Conservation (phyloP, 2,113 vertebrate genomes). For the Xerus inauris region DNA sequence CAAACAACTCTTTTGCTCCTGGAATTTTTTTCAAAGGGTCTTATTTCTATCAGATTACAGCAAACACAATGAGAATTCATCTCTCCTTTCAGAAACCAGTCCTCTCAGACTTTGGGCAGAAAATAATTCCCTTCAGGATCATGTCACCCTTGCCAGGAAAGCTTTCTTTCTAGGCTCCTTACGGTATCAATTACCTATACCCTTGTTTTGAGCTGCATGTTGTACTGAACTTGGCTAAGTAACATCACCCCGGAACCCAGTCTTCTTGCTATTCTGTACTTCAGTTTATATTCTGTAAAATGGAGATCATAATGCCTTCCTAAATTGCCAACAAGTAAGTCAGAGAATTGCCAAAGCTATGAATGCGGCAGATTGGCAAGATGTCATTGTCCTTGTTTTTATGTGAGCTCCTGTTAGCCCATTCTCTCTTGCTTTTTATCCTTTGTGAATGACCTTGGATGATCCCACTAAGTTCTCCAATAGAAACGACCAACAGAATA, state of each 20-base stretch:
- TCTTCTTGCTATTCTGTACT: background rate
- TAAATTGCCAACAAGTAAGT: background rate
- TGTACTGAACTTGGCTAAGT: background rate
- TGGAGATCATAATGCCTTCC: background rate
- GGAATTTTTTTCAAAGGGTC: background rate
- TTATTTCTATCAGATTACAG: background rate
- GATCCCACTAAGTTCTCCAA: background rate
- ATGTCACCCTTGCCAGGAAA: background rate
- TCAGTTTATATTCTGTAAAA: background rate
- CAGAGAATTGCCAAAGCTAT: background rate
- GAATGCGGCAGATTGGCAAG: background rate
- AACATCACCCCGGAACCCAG: background rate
- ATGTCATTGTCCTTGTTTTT: background rate
- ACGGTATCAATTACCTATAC: rapidly evolving
- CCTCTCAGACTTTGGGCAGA: background rate
- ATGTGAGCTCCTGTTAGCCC: background rate
- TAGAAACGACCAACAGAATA: background rate
- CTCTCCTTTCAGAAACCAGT: background rate
- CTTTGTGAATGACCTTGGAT: background rate
- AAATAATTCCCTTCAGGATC: background rate
- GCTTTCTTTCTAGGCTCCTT: background rate
- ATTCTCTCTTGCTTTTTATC: background rate
- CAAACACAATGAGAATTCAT: background rate
- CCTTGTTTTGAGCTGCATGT: background rate
- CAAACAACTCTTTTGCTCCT: background rate